A percentile compares a stretch with the other conserved stretches of the same genome.
phyloP scores from a whole-genome alignment of 2,113 vertebrate genomes.

The Neoarius graeffei region DNA sequence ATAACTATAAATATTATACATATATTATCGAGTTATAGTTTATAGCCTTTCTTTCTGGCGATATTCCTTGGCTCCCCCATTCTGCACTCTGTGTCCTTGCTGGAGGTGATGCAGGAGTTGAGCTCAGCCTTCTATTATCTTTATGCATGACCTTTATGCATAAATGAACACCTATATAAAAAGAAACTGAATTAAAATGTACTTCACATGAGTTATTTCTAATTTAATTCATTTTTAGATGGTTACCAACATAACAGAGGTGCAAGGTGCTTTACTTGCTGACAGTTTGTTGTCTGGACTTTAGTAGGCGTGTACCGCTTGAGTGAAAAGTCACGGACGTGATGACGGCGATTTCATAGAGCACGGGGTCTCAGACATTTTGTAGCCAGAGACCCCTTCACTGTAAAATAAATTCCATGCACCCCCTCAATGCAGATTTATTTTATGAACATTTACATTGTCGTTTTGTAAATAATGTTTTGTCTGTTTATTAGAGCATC shows the following conservation, averaged over 20 bases:
- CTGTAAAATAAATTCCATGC: neutral
- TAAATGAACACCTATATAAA: neutral
- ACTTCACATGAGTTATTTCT: neutral
- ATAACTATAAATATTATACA: no score
- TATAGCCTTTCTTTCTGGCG: neutral
- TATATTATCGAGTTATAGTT: no score
- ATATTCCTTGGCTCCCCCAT: no score
- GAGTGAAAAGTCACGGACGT: neutral
- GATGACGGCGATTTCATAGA: neutral
- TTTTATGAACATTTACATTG: neutral
- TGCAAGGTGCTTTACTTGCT: neutral
- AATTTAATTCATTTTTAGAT: neutral
- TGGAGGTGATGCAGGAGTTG: neutral
- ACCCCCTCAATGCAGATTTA: neutral
- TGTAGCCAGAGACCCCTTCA: neutral
- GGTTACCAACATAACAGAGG: neutral
- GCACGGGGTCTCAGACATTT: neutral
- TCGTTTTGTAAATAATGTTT: neutral
- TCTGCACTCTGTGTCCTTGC: neutral
- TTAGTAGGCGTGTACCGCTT: neutral
- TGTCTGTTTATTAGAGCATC: neutral
- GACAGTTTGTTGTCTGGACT: neutral
- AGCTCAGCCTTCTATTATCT: neutral
- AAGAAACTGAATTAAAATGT: neutral
- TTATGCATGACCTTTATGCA: neutral